phyloP scores from a whole-genome alignment of 2,888 invertebrate species.

The Homarus gammarus region DNA sequence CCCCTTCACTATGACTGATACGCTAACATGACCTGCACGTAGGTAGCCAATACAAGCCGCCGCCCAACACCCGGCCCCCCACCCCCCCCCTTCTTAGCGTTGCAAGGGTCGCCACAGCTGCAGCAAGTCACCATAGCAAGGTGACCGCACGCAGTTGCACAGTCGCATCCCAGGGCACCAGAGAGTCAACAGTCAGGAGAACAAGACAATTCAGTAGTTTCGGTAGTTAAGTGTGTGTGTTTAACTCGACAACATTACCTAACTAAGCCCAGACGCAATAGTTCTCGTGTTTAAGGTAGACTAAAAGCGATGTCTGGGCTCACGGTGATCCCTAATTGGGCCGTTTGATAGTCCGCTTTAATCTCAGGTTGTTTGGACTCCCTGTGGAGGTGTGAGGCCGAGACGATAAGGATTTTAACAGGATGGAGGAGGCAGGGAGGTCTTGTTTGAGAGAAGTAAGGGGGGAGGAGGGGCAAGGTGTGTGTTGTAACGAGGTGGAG shows the following conservation, averaged over 20 bases:
- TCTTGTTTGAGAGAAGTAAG: too few species aligned
- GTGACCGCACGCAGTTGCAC: slow-evolving; percentile 51
- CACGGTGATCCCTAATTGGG: neutral
- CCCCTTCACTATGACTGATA: too few species aligned
- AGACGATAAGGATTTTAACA: neutral
- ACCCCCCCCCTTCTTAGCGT: slow-evolving; percentile 28
- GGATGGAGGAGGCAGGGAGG: neutral
- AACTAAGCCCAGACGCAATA: too few species aligned
- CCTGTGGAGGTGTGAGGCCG: neutral
- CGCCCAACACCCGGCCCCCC: neutral
- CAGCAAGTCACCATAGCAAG: slow-evolving; percentile 45
- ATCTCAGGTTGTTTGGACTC: neutral
- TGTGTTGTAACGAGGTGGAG: too few species aligned
- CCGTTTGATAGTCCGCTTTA: neutral
- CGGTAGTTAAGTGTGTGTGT: too few species aligned
- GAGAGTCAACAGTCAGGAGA: slow-evolving; percentile 44
- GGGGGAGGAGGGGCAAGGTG: neutral
- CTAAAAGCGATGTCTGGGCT: too few species aligned
- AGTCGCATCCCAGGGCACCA: slow-evolving; percentile 62
- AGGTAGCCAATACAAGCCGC: neutral
- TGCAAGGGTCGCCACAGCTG: slow-evolving; percentile 52
- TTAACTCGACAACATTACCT: too few species aligned
- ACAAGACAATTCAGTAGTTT: too few species aligned
- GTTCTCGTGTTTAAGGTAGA: too few species aligned
- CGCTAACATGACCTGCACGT: slow-evolving; percentile 38